phyloP scores from a whole-genome alignment of 2,888 invertebrate species.

The Doris montereyensis region DNA sequence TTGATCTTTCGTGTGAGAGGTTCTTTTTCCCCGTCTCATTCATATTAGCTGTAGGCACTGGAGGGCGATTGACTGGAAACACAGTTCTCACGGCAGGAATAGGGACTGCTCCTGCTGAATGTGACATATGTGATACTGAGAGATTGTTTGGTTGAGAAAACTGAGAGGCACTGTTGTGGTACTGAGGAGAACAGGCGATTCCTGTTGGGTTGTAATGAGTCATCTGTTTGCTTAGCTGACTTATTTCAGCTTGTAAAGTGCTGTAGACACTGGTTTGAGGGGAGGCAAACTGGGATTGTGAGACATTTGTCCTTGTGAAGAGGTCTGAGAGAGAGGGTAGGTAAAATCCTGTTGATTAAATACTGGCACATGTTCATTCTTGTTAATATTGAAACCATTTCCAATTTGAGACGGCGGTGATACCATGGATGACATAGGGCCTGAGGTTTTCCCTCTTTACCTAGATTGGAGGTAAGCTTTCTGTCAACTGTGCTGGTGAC shows the following conservation, averaged over 20 bases:
- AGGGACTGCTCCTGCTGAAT: slow-evolving; percentile 30
- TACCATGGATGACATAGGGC: no score
- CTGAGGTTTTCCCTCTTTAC: no score
- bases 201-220: neutral
- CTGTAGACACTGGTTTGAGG: neutral
- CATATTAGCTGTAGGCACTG: no score
- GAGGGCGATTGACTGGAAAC: slow-evolving; percentile 24
- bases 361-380: no score
- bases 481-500: no score
- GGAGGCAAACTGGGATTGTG: neutral
- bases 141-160: neutral
- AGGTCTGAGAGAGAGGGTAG: neutral
- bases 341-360: neutral
- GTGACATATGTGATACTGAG: neutral
- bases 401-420: no score
- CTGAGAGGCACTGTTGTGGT: neutral
- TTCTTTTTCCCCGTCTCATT: no score
- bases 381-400: no score
- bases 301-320: neutral
- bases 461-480: no score
- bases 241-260: neutral
- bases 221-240: neutral
- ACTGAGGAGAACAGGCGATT: neutral
- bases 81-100: slow-evolving; percentile 43
- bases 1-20: no score